Percentiles rank a stretch among this genome's conserved stretches.
phyloP scores from a whole-genome alignment of 1,140 invertebrate species.

The Odontomachus brunneus region DNA sequence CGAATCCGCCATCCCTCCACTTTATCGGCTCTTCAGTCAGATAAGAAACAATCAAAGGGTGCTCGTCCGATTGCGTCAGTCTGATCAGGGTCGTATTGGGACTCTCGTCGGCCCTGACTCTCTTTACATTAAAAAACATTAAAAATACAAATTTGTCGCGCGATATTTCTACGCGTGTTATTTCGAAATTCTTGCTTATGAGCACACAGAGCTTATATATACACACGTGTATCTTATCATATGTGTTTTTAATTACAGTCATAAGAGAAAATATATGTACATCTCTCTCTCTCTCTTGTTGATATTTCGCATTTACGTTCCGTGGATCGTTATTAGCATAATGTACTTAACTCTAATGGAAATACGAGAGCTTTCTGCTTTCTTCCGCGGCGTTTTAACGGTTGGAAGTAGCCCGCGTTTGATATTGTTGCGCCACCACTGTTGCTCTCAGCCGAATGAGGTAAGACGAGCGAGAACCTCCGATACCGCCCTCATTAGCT shows the following conservation, averaged over 20 bases:
- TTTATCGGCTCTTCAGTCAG: not conserved
- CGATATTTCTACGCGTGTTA: too few species aligned
- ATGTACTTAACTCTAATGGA: too few species aligned
- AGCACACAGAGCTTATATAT: too few species aligned
- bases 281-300: not conserved
- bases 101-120: too few species aligned
- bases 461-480: not conserved
- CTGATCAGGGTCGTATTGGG: not conserved
- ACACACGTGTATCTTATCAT: not conserved
- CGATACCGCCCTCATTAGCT: slow-evolving; percentile 42
- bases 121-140: too few species aligned
- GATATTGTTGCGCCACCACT: slow-evolving; percentile 50
- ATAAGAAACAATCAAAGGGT: not conserved
- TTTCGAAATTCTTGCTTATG: too few species aligned
- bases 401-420: slow-evolving; percentile 36
- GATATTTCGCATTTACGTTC: not conserved
- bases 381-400: slow-evolving; percentile 27
- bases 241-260: slow-evolving; percentile 2
- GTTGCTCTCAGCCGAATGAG: slow-evolving; percentile 30
- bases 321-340: too few species aligned
- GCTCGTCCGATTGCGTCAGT: not conserved
- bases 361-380: too few species aligned
- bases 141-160: too few species aligned
- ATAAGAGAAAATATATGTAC: too few species aligned
- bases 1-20: not conserved